These are phyloP conservation scores for Galaxea fascicularis DNA, from an alignment of 92 coral and sea anemone genomes.

Conservation along the genomic window DNA sequence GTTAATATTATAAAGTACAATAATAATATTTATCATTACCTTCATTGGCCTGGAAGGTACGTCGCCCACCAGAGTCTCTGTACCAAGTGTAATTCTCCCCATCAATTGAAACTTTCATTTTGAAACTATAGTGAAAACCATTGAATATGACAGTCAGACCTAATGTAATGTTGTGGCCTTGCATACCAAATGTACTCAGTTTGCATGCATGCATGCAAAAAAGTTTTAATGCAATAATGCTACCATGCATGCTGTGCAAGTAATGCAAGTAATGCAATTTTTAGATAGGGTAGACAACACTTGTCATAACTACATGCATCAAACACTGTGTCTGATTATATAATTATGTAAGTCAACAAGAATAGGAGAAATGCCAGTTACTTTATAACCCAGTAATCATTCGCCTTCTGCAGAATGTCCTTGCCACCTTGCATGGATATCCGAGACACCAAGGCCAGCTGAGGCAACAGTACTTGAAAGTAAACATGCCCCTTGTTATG, in stretches of 20 bases:
- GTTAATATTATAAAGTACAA: too few species aligned
- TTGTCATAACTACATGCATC: not conserved
- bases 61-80: conserved; percentile 65
- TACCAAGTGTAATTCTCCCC: conserved; percentile 79
- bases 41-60: conserved; percentile 74
- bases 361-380: conserved; percentile 10
- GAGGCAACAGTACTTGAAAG: conserved; percentile 74
- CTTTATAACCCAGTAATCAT: conserved; percentile 91
- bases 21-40: too few species aligned
- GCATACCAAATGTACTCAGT: too few species aligned
- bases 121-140: conserved; percentile 59
- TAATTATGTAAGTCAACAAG: too few species aligned
- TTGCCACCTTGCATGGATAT: conserved; percentile 96
- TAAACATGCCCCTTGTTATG: conserved; percentile 60
- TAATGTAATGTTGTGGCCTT: too few species aligned
- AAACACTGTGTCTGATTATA: too few species aligned
- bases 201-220: too few species aligned
- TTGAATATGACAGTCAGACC: not conserved
- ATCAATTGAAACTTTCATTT: conserved; percentile 78
- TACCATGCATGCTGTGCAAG: too few species aligned
- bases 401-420: conserved; percentile 71
- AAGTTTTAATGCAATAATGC: too few species aligned
- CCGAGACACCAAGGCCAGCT: conserved; percentile 84
- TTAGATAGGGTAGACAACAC: too few species aligned
- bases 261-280: too few species aligned